Evolutionary conservation across 2,888 invertebrate genomes (phyloP), one percentile per base, ranked within the genome.

Genomic region (Erebia palarica): DNA sequence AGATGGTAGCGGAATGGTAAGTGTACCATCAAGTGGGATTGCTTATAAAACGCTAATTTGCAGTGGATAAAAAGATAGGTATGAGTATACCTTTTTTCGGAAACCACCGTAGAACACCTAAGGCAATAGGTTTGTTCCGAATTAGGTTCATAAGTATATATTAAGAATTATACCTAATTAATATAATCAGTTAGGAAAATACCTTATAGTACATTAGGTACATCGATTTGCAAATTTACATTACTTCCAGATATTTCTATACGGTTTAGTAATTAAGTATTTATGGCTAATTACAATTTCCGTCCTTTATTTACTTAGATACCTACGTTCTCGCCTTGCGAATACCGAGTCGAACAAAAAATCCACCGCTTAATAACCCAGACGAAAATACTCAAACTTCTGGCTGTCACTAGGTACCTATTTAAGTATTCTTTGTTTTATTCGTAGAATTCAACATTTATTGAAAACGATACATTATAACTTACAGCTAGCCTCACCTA

Each of bases 261-360:
- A 36, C 42, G 16, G 27, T 16, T 47, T 47, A n/a, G n/a, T 18
- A 21, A 11, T 8, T 47, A 65, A 3, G 36, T 65, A 42, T 53
- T 66, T 73, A 65, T 68, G 71, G 68, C 69, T 77, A 74, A 75
- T 76, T 74, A 73, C 63, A 68, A 76, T 78, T 86, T 89, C 88
- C 89, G 86, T 78, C 82, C 86, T 85, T 87, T 86, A 86, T 86
- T 83, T 79, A 70, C 36, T 36, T 36, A 36, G 36, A 36, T 36
- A 7, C 36, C 27, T 27, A 27, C 75, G 75, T 75, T 78, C 77
- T 84, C 82, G 83, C 82, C 81, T 83, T 81, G 76, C 73, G 11
- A 60, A 65, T 73, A 65, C 64, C 63, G n/a, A 44, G 53, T 27
- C 36, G 58, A 57, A 21, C 71, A 70, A 74, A 75, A 73, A 73